phyloP scores from a whole-genome alignment of 2,888 invertebrate genomes.

The Aphodius sticticus region DNA sequence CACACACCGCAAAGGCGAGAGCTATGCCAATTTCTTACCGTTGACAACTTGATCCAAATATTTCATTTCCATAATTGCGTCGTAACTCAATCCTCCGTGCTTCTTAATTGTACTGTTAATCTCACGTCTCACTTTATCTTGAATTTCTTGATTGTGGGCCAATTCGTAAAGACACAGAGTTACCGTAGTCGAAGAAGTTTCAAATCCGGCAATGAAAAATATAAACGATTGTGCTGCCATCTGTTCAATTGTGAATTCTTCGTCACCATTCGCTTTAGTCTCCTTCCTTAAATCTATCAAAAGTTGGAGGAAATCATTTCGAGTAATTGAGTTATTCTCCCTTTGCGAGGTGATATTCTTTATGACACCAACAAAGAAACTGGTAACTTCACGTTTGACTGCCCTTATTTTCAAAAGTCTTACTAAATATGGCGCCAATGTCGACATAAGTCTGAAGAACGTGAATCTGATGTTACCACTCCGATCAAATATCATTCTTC shows the following conservation, averaged over 20 bases:
- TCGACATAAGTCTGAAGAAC: background rate
- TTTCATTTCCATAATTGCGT: conserved; percentile 58
- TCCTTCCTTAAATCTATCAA: conserved; percentile 46
- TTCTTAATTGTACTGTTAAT: conserved; percentile 50
- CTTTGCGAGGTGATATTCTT: conserved; percentile 47
- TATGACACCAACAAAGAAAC: conserved; percentile 37
- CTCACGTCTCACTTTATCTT: conserved; percentile 58
- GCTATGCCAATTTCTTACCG: conserved; percentile 44
- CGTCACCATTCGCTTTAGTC: conserved; percentile 26
- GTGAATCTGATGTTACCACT: background rate
- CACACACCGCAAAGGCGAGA: too few species aligned
- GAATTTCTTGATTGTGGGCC: conserved; percentile 56
- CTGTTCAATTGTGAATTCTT: conserved; percentile 29
- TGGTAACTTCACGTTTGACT: background rate
- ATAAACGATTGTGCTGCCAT: conserved; percentile 54
- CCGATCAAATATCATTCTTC: conserved; percentile 25
- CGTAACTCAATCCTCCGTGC: conserved; percentile 56
- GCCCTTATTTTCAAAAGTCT: background rate
- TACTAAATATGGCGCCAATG: background rate
- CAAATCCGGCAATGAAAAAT: conserved; percentile 60
- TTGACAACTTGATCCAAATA: conserved; percentile 59
- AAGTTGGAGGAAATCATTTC: conserved; percentile 55
- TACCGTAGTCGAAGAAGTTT: conserved; percentile 58
- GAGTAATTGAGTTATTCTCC: conserved; percentile 38
- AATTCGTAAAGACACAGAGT: conserved; percentile 56